A percentile compares a stretch with the other conserved stretches of the same genome.
These are phyloP conservation scores for Camptogramma bilineatum DNA, from an alignment of 2,888 invertebrate genomes.

Conservation along the genomic window DNA sequence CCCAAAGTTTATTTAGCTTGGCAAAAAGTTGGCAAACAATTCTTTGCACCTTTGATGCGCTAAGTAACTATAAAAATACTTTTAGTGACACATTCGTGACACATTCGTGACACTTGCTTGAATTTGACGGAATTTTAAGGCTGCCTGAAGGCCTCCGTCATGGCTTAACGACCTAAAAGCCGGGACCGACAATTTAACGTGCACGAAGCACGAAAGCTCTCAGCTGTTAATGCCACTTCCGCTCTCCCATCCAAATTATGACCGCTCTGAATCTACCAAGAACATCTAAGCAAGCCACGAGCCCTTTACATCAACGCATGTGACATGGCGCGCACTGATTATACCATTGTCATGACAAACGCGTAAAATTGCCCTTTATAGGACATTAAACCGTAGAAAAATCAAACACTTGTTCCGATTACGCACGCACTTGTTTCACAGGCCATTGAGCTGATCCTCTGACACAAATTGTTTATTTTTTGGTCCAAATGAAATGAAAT, in stretches of 20 bases:
- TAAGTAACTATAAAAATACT: no score
- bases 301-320: not conserved
- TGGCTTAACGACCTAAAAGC: no score
- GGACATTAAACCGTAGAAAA: conserved; percentile 24
- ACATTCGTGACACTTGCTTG: no score
- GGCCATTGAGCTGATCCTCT: conserved; percentile 26
- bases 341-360: conserved; percentile 7
- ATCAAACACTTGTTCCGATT: conserved; percentile 32
- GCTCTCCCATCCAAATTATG: no score
- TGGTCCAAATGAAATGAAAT: not conserved
- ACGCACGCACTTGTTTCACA: conserved; percentile 33
- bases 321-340: not conserved
- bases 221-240: no score
- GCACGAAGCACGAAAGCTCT: no score
- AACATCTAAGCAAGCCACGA: no score
- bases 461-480: conserved; percentile 9
- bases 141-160: no score
- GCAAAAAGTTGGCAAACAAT: not conserved
- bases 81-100: no score
- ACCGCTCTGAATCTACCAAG: no score
- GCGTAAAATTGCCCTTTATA: conserved; percentile 20
- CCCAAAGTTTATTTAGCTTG: not conserved
- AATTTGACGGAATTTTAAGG: no score
- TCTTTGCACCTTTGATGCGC: not conserved
- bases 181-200: no score